Percentiles rank a stretch among this genome's conserved stretches.
phyloP scores from a whole-genome alignment of 2,888 invertebrate genomes.

The Leptinotarsa rubiginosa region DNA sequence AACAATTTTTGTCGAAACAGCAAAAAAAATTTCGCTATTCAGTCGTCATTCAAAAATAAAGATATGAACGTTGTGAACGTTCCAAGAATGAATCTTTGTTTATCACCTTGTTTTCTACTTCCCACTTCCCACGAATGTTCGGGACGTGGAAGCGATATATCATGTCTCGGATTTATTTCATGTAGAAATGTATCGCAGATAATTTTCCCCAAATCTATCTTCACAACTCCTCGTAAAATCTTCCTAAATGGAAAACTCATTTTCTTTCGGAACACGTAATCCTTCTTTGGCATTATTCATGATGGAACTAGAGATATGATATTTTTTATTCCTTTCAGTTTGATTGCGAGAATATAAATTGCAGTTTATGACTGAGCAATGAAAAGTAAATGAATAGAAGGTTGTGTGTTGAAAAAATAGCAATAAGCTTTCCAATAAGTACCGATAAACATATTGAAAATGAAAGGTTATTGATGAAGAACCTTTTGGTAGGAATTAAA shows the following conservation, averaged over 20 bases:
- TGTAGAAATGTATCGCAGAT: constrained; percentile 5
- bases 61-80: not conserved
- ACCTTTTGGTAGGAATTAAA: no score
- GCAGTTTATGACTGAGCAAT: not conserved
- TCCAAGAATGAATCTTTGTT: not conserved
- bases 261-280: constrained; percentile 18
- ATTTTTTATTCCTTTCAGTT: not conserved
- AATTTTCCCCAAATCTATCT: not conserved
- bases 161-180: not conserved
- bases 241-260: constrained; percentile 1
- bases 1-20: no score
- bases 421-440: not conserved
- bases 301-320: constrained; percentile 43
- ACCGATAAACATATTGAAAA: not conserved
- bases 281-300: constrained; percentile 33
- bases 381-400: not conserved
- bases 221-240: constrained; percentile 13
- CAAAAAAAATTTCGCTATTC: not conserved
- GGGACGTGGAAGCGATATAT: not conserved
- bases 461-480: no score
- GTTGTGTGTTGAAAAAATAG: not conserved
- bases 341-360: not conserved
- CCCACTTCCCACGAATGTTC: not conserved
- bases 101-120: not conserved
- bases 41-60: not conserved